Base-by-base conservation (phyloP, 2,888 invertebrate species). In the Ceratothoa steindachneri region DNA sequence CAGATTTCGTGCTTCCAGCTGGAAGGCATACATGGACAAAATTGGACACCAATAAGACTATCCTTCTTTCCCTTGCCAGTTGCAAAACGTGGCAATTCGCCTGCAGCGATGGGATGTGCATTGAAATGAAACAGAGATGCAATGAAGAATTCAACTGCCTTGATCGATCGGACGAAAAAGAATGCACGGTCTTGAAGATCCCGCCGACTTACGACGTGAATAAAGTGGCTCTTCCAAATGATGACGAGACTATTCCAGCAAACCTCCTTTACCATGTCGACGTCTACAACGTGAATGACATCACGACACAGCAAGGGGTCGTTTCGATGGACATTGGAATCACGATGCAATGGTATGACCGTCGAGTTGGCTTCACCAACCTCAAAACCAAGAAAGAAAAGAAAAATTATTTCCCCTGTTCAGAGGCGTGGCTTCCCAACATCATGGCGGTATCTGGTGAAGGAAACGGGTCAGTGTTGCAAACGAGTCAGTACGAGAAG, bases 1-100 rank as follows among this genome's bases (percentile, higher is more conserved):
- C 28, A 19, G 71, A 68, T 7, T 30, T n/a, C 2, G 29, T 69
- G 28, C 22, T 77, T 27, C 74, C 77, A 7, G 66, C 74, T 19
- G 77, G 77, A 1, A 68, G 77, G 2, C 69, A 60, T 2, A n/a
- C 5, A 9, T 75, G 75, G 75, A 31, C 22, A 28, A 27, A 60
- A 12, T 7, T 19, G 41, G 69, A 41, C 19, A 9, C 41, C 12
- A 3, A 9, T 0, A n/a, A 24, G 9, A 51, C 53, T 31, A 51
- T 29, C 2, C 3, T 64, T 24, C 67, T 74, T 12, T 55, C 77
- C 22, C 64, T 77, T 22, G 74, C 71, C 4, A 31, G 22, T 9
- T 77, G 77, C 64, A 73, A 67, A 29, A 74, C 69, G 19, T 65
- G 51, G n/a, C 69, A 77, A 60, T 77, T 77, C 55, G 52, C 68